phyloP scores from a whole-genome alignment of 1,140 invertebrate species.

The Rhynchophorus ferrugineus region DNA sequence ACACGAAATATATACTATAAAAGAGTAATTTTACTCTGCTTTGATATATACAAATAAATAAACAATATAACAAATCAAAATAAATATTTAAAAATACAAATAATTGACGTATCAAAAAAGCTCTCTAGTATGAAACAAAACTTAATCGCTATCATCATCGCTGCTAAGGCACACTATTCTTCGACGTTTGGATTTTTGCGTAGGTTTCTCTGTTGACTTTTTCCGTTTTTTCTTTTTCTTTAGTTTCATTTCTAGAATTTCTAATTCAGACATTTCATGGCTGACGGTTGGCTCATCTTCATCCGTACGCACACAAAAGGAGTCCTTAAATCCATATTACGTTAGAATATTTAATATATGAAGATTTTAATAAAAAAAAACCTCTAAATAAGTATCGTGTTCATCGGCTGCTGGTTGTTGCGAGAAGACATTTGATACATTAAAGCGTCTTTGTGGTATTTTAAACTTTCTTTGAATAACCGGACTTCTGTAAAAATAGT shows the following conservation, averaged over 20 bases:
- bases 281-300: conserved; percentile 21
- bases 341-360: not conserved
- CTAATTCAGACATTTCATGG: conserved; percentile 30
- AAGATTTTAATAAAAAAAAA: conserved; percentile 22
- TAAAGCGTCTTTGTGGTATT: not conserved
- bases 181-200: conserved; percentile 23
- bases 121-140: not conserved
- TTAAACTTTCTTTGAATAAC: not conserved
- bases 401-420: conserved; percentile 25
- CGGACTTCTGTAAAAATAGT: not conserved
- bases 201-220: conserved; percentile 8
- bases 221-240: conserved; percentile 28
- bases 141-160: conserved; percentile 26
- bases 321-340: conserved; percentile 29
- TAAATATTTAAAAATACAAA: no score
- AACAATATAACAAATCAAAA: no score
- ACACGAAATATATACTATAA: no score
- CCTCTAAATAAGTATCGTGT: conserved; percentile 31
- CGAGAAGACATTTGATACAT: conserved; percentile 28
- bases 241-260: conserved; percentile 31
- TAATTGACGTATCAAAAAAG: no score
- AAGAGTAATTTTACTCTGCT: no score
- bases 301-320: conserved; percentile 30
- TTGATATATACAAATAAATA: no score
- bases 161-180: conserved; percentile 21